Evolutionary conservation across 2,797 vertebrate genomes (phyloP), one percentile per base, ranked within the genome.

Genomic region (Mus caroli): DNA sequence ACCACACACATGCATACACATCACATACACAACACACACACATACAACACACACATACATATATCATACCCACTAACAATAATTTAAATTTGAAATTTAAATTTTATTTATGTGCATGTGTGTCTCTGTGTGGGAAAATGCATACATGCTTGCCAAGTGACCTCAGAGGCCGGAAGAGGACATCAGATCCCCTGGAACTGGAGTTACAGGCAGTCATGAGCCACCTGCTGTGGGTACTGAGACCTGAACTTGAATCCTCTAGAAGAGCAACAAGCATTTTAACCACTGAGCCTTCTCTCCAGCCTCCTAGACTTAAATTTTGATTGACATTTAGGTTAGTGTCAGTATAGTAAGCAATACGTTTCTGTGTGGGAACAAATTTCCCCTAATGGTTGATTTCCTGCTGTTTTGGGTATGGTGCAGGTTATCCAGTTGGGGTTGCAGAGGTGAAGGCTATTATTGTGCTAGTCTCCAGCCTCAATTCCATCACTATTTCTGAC

Each of bases 281-380:
- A 71, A 71, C 34, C 31, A 11, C 43, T 69, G 43, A 86, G 31
- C 62, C 31, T 24, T 64, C 60, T 54, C 34, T 26, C 46, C 34
- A 86, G 84, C 13, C 8, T n/a, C 34, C 64, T 71, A 71, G 34
- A 40, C 37, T 37, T 54, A 15, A 71, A 54, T 37, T 87, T 37
- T 77, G 62, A 56, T 69, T 78, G 84, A 8, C 40, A 62, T 87
- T 90, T 62, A 92, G 15, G 67, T 62, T 90, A 56, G 3, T 52
- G 60, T 76, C 26, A 22, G 37, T 80, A 28, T 54, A 91, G 6
- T 78, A 80, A 88, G 6, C 34, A 77, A 64, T 91, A 62, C 19
- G n/a, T 94, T 67, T 87, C 67, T 10, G 64, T 22, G 22, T 50
- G 71, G 80, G 91, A 92, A 83, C n/a, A 34, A 82, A 78, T 92